These are phyloP conservation scores for Zaprionus lineosus DNA, from an alignment of 2,888 invertebrate genomes.

Conservation along the genomic window DNA sequence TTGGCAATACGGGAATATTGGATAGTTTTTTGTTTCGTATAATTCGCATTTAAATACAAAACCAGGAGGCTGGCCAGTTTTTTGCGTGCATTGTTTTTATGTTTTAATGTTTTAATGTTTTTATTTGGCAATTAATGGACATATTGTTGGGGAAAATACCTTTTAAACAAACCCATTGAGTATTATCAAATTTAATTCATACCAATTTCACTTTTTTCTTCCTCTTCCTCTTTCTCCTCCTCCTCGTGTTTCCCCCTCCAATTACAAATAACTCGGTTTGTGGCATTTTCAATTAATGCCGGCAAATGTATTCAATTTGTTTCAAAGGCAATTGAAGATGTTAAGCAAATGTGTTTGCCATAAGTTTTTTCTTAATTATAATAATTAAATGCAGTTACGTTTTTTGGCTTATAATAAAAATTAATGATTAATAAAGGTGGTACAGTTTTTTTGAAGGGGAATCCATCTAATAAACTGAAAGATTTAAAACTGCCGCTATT, in stretches of 20 bases:
- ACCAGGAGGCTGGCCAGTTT: neutral
- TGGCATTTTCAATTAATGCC: slow-evolving; percentile 49
- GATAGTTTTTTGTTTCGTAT: slow-evolving; percentile 15
- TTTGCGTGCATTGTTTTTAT: slow-evolving; percentile 17
- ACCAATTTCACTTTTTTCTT: slow-evolving; percentile 13
- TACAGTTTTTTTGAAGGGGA: too few species aligned
- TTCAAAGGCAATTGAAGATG: slow-evolving; percentile 39
- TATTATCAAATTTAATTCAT: slow-evolving; percentile 53
- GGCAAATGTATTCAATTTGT: slow-evolving; percentile 49
- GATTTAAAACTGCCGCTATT: too few species aligned
- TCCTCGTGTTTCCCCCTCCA: neutral
- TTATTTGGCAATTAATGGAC: slow-evolving; percentile 65
- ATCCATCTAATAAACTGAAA: too few species aligned
- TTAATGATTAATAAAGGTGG: slow-evolving; percentile 12
- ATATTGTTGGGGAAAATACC: slow-evolving; percentile 55
- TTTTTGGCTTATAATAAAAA: too few species aligned
- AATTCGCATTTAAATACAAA: slow-evolving; percentile 41
- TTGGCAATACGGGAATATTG: slow-evolving; percentile 22
- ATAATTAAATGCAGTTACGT: slow-evolving; percentile 7
- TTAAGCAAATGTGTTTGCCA: slow-evolving; percentile 15
- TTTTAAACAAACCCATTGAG: slow-evolving; percentile 50
- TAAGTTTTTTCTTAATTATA: slow-evolving; percentile 31
- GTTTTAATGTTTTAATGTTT: too few species aligned
- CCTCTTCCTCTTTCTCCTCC: neutral
- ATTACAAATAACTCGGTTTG: slow-evolving; percentile 35